Evolutionary conservation across 2,113 vertebrate species (phyloP).

Genomic region (Nannospalax galili): DNA sequence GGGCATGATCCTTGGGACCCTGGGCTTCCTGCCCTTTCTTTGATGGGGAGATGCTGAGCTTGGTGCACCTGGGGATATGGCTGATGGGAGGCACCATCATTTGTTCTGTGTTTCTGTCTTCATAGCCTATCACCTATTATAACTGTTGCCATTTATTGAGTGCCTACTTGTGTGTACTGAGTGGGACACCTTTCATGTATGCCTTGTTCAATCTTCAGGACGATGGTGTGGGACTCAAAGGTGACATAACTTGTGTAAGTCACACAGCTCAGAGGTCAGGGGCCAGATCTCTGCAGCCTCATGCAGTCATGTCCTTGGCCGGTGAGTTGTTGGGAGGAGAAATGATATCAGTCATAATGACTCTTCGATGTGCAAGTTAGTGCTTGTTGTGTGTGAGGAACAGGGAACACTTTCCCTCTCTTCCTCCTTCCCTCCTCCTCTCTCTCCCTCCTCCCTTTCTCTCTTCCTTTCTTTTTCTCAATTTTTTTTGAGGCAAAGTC

Average conservation of each 20-base stretch:
- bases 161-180: background rate
- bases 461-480: background rate
- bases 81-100: background rate
- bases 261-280: background rate
- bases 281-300: background rate
- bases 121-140: accelerated
- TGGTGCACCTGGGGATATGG: background rate
- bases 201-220: background rate
- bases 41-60: background rate
- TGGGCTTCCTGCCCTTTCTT: background rate
- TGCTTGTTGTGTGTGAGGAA: background rate
- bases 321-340: background rate
- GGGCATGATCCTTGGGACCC: accelerated
- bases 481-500: background rate
- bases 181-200: background rate
- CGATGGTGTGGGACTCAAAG: background rate
- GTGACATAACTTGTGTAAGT: background rate
- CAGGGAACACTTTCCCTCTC: background rate
- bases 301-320: accelerated
- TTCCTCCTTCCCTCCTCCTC: background rate
- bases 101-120: background rate
- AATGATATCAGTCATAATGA: accelerated
- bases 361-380: background rate
- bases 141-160: background rate
- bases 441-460: no score